These are phyloP conservation scores for Glareola pratincola DNA, from an alignment of 2,113 vertebrate species.

Conservation along the genomic window DNA sequence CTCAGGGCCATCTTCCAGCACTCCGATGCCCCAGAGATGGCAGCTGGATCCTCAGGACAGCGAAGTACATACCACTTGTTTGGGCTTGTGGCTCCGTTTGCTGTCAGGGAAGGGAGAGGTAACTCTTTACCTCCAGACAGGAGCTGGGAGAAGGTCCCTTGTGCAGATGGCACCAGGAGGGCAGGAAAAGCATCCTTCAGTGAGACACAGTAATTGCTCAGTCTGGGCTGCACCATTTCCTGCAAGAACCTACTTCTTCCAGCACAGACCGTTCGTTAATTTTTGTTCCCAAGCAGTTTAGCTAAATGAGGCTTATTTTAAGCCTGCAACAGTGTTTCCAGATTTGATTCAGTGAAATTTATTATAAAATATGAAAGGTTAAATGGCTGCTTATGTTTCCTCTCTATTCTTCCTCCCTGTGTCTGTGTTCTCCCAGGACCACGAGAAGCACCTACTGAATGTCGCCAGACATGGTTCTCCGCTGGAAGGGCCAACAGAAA, in stretches of 20 bases:
- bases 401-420: background rate
- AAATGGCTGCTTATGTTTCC: background rate
- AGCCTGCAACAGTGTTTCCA: background rate
- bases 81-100: background rate
- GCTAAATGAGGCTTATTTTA: conserved; percentile 39
- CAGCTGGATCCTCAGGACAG: background rate
- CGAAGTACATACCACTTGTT: background rate
- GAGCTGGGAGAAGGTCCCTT: background rate
- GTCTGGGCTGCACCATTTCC: background rate
- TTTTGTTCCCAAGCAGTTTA: conserved; percentile 7
- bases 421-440: background rate
- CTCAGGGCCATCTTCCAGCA: background rate
- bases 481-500: background rate
- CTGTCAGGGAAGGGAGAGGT: background rate
- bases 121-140: background rate
- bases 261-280: background rate
- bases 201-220: background rate
- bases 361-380: conserved; percentile 15
- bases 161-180: background rate
- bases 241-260: background rate
- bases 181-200: background rate
- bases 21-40: background rate
- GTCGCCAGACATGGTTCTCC: background rate
- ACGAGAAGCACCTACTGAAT: background rate
- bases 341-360: conserved; percentile 25